Conservation (phyloP, 2,797 vertebrate species). For the Lemur catta region DNA sequence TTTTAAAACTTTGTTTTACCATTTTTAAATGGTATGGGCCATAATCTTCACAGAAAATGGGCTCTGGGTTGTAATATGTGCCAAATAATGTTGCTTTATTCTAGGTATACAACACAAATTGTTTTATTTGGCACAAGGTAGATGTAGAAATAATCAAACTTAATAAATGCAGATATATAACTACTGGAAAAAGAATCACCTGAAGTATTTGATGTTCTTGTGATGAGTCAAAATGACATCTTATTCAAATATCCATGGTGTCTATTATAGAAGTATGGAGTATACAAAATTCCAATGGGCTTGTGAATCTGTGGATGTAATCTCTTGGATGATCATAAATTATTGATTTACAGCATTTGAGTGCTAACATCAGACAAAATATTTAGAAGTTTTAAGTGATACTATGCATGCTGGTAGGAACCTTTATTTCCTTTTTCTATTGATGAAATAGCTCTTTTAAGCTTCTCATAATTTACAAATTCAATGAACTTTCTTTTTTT, state of each 20-base stretch:
- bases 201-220: neutral
- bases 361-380: neutral
- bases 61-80: neutral
- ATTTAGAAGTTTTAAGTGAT: neutral
- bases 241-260: neutral
- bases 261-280: neutral
- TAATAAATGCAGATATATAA: neutral
- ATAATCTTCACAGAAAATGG: neutral
- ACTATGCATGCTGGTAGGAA: neutral
- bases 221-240: neutral
- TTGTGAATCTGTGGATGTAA: neutral
- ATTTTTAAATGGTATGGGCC: neutral
- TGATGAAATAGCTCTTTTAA: neutral
- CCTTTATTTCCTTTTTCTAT: neutral
- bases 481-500: neutral
- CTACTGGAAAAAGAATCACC: neutral
- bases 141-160: neutral
- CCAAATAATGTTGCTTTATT: neutral
- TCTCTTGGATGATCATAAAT: neutral
- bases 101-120: neutral
- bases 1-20: neutral
- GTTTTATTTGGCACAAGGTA: neutral
- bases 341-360: neutral
- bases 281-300: neutral
- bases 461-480: neutral